A percentile compares a stretch with the other conserved stretches of the same genome.
phyloP scores from a whole-genome alignment of 1,140 invertebrate genomes.

The Caerostris extrusa region DNA sequence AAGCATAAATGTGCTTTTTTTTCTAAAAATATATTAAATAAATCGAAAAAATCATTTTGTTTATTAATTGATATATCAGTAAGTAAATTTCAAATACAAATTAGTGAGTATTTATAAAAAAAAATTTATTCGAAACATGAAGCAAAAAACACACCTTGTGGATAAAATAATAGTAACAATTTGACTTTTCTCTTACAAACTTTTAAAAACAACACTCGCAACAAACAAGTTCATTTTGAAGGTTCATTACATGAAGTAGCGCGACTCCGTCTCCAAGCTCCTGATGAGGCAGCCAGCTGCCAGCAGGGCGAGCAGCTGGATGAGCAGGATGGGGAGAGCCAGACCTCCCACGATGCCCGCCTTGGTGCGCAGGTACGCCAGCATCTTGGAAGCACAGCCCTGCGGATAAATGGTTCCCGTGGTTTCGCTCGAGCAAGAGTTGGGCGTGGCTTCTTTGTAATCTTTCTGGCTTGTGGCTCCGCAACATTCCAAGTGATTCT shows the following conservation, averaged over 20 bases:
- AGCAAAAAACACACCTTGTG: too few relatives aligned
- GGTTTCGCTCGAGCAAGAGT: neutral
- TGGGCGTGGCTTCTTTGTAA: neutral
- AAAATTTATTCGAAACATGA: too few relatives aligned
- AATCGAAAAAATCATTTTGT: too few relatives aligned
- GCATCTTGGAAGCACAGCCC: slow-evolving; percentile 59
- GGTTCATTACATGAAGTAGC: slow-evolving; percentile 57
- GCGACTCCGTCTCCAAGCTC: slow-evolving; percentile 40
- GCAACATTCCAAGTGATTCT: slow-evolving; percentile 54
- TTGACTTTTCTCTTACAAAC: too few relatives aligned
- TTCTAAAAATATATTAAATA: too few relatives aligned
- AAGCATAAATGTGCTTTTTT: too few relatives aligned
- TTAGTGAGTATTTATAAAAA: too few relatives aligned
- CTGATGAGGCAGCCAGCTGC: slow-evolving; percentile 64
- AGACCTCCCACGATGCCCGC: slow-evolving; percentile 56
- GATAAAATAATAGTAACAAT: too few relatives aligned
- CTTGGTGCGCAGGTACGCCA: slow-evolving; percentile 54
- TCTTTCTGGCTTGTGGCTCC: slow-evolving; percentile 5
- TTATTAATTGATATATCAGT: too few relatives aligned
- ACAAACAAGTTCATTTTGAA: too few relatives aligned
- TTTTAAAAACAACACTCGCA: too few relatives aligned
- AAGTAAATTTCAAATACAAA: too few relatives aligned
- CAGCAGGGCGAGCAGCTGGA: slow-evolving; percentile 33
- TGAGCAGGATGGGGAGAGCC: slow-evolving; percentile 39
- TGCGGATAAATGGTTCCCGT: neutral